Conservation (phyloP, 1,140 invertebrate genomes). For the Spodoptera litura region DNA sequence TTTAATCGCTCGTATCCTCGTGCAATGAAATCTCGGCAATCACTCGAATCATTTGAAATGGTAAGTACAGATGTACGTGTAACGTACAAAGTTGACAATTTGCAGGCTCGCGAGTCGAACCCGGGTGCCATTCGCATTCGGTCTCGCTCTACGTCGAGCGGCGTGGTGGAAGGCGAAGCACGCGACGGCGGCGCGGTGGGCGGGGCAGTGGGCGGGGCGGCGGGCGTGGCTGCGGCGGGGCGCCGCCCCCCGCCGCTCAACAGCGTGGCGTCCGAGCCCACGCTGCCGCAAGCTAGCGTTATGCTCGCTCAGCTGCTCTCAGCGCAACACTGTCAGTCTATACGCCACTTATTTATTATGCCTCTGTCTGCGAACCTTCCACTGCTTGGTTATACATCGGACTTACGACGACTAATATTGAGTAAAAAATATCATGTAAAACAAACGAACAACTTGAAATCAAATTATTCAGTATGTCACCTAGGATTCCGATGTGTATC, state of each 20-base stretch:
- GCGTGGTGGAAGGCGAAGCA: slow-evolving; percentile 59
- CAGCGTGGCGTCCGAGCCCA: slow-evolving; percentile 81
- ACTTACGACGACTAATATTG: not conserved
- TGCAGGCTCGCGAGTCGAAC: slow-evolving; percentile 67
- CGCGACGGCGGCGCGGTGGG: slow-evolving; percentile 54
- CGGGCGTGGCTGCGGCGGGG: slow-evolving; percentile 12
- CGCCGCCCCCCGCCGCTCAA: slow-evolving; percentile 78
- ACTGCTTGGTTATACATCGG: slow-evolving; percentile 1
- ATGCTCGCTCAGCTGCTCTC: slow-evolving; percentile 83
- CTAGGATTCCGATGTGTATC: not conserved
- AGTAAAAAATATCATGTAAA: not conserved
- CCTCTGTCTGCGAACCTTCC: slow-evolving; percentile 9
- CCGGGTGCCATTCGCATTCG: slow-evolving; percentile 68
- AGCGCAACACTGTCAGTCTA: slow-evolving; percentile 75
- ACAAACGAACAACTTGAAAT: too few relatives aligned
- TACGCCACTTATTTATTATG: slow-evolving; percentile 30
- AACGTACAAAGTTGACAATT: slow-evolving; percentile 45
- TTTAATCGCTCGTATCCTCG: slow-evolving; percentile 51
- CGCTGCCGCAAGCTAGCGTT: slow-evolving; percentile 81
- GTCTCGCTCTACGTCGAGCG: slow-evolving; percentile 75
- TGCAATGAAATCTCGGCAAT: slow-evolving; percentile 49
- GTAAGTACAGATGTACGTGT: slow-evolving; percentile 50
- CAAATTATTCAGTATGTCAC: too few relatives aligned
- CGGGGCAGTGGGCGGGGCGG: slow-evolving; percentile 35
- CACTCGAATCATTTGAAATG: slow-evolving; percentile 48